These are phyloP conservation scores for Carduelis carduelis DNA, from an alignment of 2,797 vertebrate genomes.

Conservation along the genomic window DNA sequence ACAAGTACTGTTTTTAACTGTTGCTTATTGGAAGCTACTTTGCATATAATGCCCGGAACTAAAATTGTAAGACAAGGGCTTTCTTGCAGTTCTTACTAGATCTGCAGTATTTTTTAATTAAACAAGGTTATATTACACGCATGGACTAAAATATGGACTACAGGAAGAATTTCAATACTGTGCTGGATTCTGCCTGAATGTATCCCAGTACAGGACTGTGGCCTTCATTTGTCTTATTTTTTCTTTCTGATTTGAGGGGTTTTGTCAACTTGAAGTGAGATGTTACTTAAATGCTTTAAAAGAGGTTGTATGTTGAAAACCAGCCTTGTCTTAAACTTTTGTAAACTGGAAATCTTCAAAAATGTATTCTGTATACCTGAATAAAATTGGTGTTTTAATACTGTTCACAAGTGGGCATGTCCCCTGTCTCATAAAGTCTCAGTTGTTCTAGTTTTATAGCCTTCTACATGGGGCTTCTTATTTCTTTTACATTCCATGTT, in stretches of 20 bases:
- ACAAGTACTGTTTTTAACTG: conserved; percentile 15
- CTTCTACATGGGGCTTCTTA: background rate
- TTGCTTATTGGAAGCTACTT: background rate
- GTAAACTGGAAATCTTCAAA: conserved; percentile 40
- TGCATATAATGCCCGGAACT: background rate
- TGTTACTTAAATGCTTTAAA: background rate
- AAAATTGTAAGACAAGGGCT: background rate
- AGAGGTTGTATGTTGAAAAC: background rate
- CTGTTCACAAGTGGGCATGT: background rate
- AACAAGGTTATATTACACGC: background rate
- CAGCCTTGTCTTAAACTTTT: background rate
- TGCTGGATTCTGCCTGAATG: background rate
- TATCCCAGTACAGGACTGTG: background rate
- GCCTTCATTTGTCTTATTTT: background rate
- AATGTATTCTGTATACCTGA: conserved; percentile 36
- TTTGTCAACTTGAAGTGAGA: background rate
- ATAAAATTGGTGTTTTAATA: conserved; percentile 42
- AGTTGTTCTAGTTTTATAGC: background rate
- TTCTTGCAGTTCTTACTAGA: background rate
- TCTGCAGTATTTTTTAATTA: background rate
- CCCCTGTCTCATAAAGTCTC: background rate
- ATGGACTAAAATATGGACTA: background rate
- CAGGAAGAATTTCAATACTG: background rate
- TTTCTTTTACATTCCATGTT: background rate
- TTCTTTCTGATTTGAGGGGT: background rate